phyloP scores from a whole-genome alignment of 2,113 vertebrate species.

The Trachemys scripta region DNA sequence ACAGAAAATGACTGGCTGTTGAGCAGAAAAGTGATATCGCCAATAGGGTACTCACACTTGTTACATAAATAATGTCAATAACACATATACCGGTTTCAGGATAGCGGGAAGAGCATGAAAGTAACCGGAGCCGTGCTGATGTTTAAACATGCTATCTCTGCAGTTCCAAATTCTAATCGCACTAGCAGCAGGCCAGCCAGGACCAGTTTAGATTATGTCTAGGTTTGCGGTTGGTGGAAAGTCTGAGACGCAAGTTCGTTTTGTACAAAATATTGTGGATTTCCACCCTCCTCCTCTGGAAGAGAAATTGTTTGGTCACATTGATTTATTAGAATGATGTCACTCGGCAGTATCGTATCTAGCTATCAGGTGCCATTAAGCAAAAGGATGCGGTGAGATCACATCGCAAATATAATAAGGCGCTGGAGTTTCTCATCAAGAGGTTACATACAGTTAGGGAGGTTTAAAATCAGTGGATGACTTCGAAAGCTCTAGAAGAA shows the following conservation, averaged over 20 bases:
- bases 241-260: constrained; percentile 29
- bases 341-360: constrained; percentile 20
- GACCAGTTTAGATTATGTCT: constrained; percentile 58
- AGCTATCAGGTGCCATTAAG: not conserved
- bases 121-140: not conserved
- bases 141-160: constrained; percentile 52
- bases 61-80: constrained; percentile 44
- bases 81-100: not conserved
- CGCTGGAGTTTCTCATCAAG: not conserved
- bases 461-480: not conserved
- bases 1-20: not conserved
- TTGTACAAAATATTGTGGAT: constrained; percentile 18
- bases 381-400: constrained; percentile 38
- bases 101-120: not conserved
- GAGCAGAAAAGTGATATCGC: constrained; percentile 22
- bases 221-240: constrained; percentile 19
- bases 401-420: not conserved
- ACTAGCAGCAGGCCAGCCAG: not conserved
- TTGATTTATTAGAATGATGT: constrained; percentile 20
- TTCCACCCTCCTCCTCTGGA: not conserved
- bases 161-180: constrained; percentile 22
- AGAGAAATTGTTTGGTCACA: constrained; percentile 8
- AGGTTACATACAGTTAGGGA: not conserved
- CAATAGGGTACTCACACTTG: not conserved
- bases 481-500: not conserved